Conservation (phyloP, 2,797 vertebrate species). For the Liasis olivaceus region DNA sequence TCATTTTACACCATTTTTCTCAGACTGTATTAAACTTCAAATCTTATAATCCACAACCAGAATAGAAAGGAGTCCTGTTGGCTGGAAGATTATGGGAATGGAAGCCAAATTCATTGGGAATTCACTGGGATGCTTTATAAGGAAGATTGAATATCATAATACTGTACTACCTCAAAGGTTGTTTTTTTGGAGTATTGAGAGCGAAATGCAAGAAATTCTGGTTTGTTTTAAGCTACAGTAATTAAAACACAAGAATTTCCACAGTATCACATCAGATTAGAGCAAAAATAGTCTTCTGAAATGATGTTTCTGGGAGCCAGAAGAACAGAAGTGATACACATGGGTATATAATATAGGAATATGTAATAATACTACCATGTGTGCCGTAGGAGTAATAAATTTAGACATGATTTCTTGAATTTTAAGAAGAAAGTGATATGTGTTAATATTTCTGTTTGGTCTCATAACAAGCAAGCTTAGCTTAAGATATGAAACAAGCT, state of each 20-base stretch:
- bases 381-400: neutral
- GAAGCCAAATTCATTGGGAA: neutral
- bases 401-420: neutral
- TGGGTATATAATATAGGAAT: neutral
- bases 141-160: neutral
- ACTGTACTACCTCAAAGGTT: neutral
- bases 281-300: neutral
- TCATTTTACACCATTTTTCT: neutral
- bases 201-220: neutral
- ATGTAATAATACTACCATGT: neutral
- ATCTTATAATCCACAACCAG: neutral
- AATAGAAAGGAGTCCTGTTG: neutral
- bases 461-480: neutral
- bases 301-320: neutral
- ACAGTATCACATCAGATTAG: neutral
- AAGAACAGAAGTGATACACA: neutral
- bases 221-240: neutral
- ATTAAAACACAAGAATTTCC: neutral
- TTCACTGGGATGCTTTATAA: neutral
- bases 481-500: neutral
- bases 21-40: neutral
- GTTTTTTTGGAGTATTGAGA: neutral
- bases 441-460: neutral
- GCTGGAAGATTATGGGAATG: neutral
- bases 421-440: constrained; percentile 18